Percentiles rank a stretch among this genome's conserved stretches.
These are phyloP conservation scores for Polietes domitor DNA, from an alignment of 2,888 invertebrate genomes.

Conservation along the genomic window DNA sequence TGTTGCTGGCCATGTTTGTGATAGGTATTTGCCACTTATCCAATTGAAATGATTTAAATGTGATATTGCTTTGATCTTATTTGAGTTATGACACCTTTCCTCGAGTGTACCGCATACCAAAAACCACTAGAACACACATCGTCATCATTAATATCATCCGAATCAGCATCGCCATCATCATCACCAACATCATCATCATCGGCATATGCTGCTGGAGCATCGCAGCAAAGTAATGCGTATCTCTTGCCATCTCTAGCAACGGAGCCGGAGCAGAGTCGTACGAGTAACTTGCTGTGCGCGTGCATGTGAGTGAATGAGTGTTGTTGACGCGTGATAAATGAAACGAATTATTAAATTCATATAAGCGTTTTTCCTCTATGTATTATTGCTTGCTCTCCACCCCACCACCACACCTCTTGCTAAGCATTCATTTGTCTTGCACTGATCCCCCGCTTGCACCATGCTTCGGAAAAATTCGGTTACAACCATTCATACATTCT, in stretches of 20 bases:
- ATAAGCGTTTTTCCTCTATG: constrained; percentile 51
- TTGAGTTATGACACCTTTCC: neutral
- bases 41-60: too few species aligned
- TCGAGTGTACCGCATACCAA: neutral
- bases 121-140: neutral
- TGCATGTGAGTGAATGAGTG: constrained; percentile 46
- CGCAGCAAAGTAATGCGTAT: neutral
- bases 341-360: constrained; percentile 67
- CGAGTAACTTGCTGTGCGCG: constrained; percentile 10
- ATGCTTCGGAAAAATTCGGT: neutral
- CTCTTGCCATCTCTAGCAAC: neutral
- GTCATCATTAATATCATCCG: neutral
- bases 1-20: too few species aligned
- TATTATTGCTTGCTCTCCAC: constrained; percentile 26
- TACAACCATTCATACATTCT: neutral
- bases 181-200: neutral
- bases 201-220: neutral
- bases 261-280: neutral
- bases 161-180: neutral
- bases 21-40: too few species aligned
- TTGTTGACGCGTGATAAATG: constrained; percentile 67
- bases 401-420: too few species aligned
- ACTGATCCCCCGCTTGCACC: neutral
- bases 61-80: too few species aligned
- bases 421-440: neutral